These are phyloP conservation scores for Dermatophagoides farinae DNA, from an alignment of 1,140 invertebrate species.

Conservation along the genomic window DNA sequence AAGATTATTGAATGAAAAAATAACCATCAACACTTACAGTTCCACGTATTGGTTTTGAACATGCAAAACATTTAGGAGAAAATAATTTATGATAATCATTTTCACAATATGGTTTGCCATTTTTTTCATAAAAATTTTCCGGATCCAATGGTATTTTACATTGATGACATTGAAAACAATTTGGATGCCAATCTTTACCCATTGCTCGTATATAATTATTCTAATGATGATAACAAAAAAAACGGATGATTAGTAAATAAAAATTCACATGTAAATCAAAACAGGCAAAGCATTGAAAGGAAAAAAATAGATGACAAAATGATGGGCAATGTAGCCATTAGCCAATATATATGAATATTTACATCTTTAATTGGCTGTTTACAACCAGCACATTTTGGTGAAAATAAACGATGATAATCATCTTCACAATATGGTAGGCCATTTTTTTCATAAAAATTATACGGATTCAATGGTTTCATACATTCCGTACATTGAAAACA, in stretches of 20 bases:
- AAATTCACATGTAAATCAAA: neutral
- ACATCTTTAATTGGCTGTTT: constrained; percentile 85
- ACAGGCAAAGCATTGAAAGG: neutral
- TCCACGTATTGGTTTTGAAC: constrained; percentile 30
- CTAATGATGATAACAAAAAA: too few species aligned
- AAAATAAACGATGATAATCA: constrained; percentile 95
- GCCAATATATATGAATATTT: neutral
- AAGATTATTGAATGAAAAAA: neutral
- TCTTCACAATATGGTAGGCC: constrained; percentile 61
- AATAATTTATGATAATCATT: constrained; percentile 34
- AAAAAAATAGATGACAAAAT: neutral
- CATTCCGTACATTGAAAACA: constrained; percentile 92
- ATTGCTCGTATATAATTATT: constrained; percentile 31
- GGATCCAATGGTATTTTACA: constrained; percentile 32
- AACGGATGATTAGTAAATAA: neutral
- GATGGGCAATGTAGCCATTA: neutral
- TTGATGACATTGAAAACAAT: constrained; percentile 32
- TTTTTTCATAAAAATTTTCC: constrained; percentile 33
- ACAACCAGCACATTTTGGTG: constrained; percentile 91
- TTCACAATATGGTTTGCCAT: constrained; percentile 32
- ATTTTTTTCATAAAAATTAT: constrained; percentile 10
- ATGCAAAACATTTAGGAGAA: constrained; percentile 32
- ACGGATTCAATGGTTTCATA: constrained; percentile 35
- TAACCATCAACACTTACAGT: neutral
- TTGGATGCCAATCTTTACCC: constrained; percentile 34